Evolutionary conservation across 2,888 invertebrate genomes (phyloP), one percentile per base, ranked within the genome.

Genomic region (Nipponacmea schrenckii): DNA sequence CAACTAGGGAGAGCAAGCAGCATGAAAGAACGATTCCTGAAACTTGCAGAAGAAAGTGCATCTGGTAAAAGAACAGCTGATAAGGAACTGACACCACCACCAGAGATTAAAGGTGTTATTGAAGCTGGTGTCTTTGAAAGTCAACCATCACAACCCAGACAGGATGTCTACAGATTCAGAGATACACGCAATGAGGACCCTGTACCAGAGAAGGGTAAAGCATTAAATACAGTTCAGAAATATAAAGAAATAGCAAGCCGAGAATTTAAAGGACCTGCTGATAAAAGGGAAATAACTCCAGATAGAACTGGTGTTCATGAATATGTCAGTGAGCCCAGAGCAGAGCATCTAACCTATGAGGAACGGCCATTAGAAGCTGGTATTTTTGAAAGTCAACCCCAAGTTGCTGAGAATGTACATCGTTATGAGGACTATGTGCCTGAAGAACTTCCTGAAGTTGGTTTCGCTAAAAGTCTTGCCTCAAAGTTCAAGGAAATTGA

Each of bases 401-500:
- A 71, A 62, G 66, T 69, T 62, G 75, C 78, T 24, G 80, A 80
- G 39, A 82, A 79, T 67, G 81, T 85, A 14, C 77, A 82, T 3
- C 78, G 79, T 17, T 79, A 81, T 5, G 78, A 69, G 24, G 80
- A 82, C n/a, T 48, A 69, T 8, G 12, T 73, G 8, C 72, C 78
- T 31, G 82, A 82, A 31, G 78, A 79, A 31, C 82, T 80, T 85
- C 90, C 88, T 75, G 88, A 85, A 79, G 78, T 86, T 71, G 97
- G 97, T 86, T 95, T 95, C 24, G 95, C 97, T 69, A 95, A 93
- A 80, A 91, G 90, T 88, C 92, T 96, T 79, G 93, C 95, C 70
- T 94, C 94, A 87, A 92, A 93, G 85, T 97, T 97, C 89, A 97
- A 97, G 89, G 94, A 94, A 73, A 92, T 96, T 91, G 93, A 93